A percentile compares a stretch with the other conserved stretches of the same genome.
Evolutionary conservation across 2,888 invertebrate species (phyloP).

Genomic region (Drosophila tanythrix): DNA sequence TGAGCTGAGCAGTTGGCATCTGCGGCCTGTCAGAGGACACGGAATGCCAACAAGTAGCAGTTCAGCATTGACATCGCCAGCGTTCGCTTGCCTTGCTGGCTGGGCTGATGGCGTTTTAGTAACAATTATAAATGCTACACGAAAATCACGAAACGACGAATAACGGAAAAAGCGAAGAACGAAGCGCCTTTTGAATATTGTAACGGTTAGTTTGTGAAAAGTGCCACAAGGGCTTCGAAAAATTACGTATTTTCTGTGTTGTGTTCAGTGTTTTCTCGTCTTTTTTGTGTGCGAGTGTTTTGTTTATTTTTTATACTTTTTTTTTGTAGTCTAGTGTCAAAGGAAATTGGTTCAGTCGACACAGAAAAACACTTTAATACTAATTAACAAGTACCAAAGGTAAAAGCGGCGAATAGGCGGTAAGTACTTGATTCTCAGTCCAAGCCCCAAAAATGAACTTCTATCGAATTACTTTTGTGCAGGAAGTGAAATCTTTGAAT

Average conservation of each 20-base stretch:
- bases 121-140: slow-evolving; percentile 2
- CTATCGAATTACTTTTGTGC: background rate
- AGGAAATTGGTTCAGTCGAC: background rate
- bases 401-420: slow-evolving; percentile 9
- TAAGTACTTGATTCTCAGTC: slow-evolving; percentile 12
- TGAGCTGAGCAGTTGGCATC: slow-evolving; percentile 51
- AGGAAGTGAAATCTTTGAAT: background rate
- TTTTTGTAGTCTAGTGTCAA: background rate
- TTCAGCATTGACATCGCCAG: slow-evolving; percentile 76
- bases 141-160: slow-evolving; percentile 4
- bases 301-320: slow-evolving; percentile 9
- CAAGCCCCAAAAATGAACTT: background rate
- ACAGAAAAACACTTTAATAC: slow-evolving; percentile 7
- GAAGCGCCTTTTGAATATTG: slow-evolving; percentile 23
- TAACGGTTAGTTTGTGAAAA: slow-evolving; percentile 28
- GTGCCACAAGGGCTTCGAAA: slow-evolving; percentile 4
- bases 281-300: slow-evolving; percentile 5
- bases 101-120: background rate
- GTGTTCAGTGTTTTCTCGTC: background rate
- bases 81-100: slow-evolving; percentile 61
- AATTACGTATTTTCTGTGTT: slow-evolving; percentile 7
- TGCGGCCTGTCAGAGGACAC: slow-evolving; percentile 56
- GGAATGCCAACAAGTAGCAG: slow-evolving; percentile 77
- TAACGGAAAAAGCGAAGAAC: background rate
- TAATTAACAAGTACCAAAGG: slow-evolving; percentile 3